Conservation (phyloP, 2,797 vertebrate species). For the Hemibagrus guttatus region DNA sequence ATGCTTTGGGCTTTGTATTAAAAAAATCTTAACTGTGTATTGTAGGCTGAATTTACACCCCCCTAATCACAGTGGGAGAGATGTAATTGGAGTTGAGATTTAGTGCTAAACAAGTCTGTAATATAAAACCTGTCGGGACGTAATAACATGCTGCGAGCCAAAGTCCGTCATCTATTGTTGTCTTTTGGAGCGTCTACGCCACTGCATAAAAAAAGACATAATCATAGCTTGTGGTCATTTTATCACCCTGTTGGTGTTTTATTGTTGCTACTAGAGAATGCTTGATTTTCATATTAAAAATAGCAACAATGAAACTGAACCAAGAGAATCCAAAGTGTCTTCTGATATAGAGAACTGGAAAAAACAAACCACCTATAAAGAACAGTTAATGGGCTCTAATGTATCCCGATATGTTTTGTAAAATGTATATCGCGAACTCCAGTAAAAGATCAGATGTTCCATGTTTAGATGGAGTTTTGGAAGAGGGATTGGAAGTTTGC, state of each 20-base stretch:
- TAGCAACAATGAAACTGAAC: conserved; percentile 4
- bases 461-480: background rate
- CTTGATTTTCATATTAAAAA: background rate
- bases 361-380: background rate
- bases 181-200: background rate
- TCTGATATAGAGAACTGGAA: background rate
- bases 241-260: background rate
- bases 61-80: conserved; percentile 3
- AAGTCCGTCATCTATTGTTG: conserved; percentile 16
- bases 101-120: background rate
- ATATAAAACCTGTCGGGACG: background rate
- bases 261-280: background rate
- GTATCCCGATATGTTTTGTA: background rate
- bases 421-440: background rate
- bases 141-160: background rate
- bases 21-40: background rate
- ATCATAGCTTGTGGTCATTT: conserved; percentile 25
- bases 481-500: background rate
- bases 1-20: background rate
- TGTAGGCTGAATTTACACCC: background rate
- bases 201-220: background rate
- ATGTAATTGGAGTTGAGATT: background rate
- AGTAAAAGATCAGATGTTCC: background rate
- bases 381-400: background rate
- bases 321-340: background rate